Evolutionary conservation across 2,888 invertebrate genomes (phyloP), one percentile per base, ranked within the genome.

Genomic region (Monochamus alternatus): DNA sequence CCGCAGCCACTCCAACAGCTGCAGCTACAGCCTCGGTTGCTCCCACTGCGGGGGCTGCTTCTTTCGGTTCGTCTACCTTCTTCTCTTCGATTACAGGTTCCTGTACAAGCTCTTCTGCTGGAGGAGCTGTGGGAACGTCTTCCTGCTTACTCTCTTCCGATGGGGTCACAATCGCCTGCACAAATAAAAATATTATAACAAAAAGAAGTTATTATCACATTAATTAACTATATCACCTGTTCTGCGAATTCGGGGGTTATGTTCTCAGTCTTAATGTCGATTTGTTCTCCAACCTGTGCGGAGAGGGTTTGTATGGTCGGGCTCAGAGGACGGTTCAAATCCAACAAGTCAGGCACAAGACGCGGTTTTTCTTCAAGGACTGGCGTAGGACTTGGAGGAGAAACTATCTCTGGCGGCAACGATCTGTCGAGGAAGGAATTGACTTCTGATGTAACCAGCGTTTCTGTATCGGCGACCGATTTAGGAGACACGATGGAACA

Each of bases 231-330:
- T 12, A 3, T 55, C 10, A 55, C 55, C 55, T 55, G 55, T 22
- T 85, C 85, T 3, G 86, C 84, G 79, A 83, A 87, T 79, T 87
- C 85, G 1, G 86, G 85, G 58, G 80, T 69, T 73, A 87, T 86
- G 43, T 83, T 81, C 74, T 87, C 87, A 78, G 86, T 86, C 82
- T 83, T 83, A 71, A 84, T 80, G 51, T 82, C 81, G 60, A 81
- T 77, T 72, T 82, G 75, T 65, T 80, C 75, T 12, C 68, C 75
- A 31, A 9, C 44, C 44, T 75, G 64, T 22, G 75, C 70, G 0
- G 80, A 78, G 47, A 77, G 67, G 31, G 79, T 84, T 65, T 76
- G 79, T 12, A 80, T 80, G 68, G 79, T 82, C 74, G 64, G 83
- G 38, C 58, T 67, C 59, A 74, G 73, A 22, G 76, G 76, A 63